Percentiles rank a stretch among this genome's conserved stretches.
Conservation (phyloP, 2,797 vertebrate genomes). For the Trematomus bernacchii region DNA sequence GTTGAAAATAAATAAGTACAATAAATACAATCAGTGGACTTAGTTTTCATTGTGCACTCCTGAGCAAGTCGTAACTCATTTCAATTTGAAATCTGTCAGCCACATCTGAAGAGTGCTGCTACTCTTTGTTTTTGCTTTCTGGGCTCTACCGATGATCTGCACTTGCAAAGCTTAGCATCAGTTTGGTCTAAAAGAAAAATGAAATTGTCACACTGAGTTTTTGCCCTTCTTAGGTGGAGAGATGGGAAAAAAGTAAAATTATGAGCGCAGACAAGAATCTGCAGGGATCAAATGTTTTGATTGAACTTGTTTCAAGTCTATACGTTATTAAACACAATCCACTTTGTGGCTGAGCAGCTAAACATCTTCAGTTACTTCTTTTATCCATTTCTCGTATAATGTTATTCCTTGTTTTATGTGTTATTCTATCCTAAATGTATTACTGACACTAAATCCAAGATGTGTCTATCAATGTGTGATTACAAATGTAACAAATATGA, state of each 20-base stretch:
- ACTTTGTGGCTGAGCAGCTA: background rate
- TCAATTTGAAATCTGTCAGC: background rate
- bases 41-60: too few species aligned
- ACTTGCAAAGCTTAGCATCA: background rate
- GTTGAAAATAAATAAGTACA: background rate
- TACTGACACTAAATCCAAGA: too few species aligned
- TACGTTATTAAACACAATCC: background rate
- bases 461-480: too few species aligned
- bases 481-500: too few species aligned
- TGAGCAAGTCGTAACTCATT: background rate
- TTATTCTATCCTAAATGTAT: too few species aligned
- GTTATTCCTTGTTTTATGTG: background rate
- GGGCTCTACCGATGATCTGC: background rate
- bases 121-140: background rate
- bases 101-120: background rate
- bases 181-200: background rate
- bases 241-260: background rate
- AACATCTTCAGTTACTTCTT: background rate
- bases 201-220: background rate
- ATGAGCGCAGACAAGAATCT: fast-evolving
- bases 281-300: background rate
- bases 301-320: background rate
- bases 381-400: background rate
- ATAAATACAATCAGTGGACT: background rate
- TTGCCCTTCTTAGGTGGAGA: background rate